Conservation (phyloP, 1,140 invertebrate genomes). For the Gryllus bimaculatus region DNA sequence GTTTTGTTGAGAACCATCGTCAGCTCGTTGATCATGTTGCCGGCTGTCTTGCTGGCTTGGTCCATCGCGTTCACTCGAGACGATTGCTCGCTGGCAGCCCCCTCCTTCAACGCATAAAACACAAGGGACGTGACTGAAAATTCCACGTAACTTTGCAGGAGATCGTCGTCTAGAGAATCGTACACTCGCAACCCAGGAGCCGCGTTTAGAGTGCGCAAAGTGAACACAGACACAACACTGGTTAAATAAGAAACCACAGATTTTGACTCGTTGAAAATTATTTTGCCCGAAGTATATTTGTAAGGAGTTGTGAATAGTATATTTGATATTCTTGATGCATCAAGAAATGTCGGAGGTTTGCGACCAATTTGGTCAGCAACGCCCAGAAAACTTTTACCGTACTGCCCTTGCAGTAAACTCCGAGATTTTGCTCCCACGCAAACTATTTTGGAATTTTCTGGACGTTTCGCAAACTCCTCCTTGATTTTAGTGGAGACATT, state of each 20-base stretch:
- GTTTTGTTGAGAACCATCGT: conserved; percentile 97
- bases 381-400: conserved; percentile 74
- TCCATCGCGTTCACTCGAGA: conserved; percentile 99
- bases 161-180: conserved; percentile 83
- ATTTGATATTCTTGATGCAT: conserved; percentile 78
- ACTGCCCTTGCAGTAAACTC: conserved; percentile 69
- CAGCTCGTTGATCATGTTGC: conserved; percentile 98
- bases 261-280: conserved; percentile 86
- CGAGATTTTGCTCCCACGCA: conserved; percentile 93
- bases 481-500: conserved; percentile 78
- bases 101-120: conserved; percentile 96
- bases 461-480: conserved; percentile 45
- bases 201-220: conserved; percentile 41
- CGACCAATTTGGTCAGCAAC: conserved; percentile 80
- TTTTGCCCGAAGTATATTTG: conserved; percentile 78
- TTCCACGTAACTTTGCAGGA: conserved; percentile 88
- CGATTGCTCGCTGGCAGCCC: conserved; percentile 93
- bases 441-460: conserved; percentile 74
- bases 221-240: conserved; percentile 72
- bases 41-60: conserved; percentile 98
- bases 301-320: conserved; percentile 73
- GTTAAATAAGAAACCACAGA: conserved; percentile 89
- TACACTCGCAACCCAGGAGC: conserved; percentile 75
- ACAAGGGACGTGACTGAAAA: conserved; percentile 87
- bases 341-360: conserved; percentile 83